Base-by-base conservation (phyloP, 2,113 vertebrate species). In the Chloropsis cyanopogon region DNA sequence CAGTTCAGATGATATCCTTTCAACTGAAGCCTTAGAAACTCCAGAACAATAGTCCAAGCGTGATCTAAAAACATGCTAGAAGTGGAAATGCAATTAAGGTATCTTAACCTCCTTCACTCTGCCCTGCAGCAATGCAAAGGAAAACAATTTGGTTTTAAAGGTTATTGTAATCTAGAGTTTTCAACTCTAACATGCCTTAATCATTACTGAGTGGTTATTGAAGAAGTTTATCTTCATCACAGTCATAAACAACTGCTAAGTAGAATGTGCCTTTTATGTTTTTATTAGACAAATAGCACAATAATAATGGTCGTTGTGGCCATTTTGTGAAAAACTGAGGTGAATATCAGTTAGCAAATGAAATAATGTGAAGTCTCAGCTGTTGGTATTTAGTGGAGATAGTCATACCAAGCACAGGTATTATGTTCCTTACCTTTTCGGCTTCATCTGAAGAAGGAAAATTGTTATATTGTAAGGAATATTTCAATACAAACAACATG, bases 71-170 rank as follows among this genome's bases (percentile, higher is more conserved):
- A 66, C 56, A 70, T 63, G 15, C 52, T 60, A 66, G 60, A 44
- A 95, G 64, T 93, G 20, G 52, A 86, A 96, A 96, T 94, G 75
- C 90, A 94, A 70, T 94, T 94, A 90, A 86, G 66, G 71, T 80
- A 52, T 61, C 64, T 90, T 72, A 79, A 82, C 89, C 5, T 31
- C 57, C 73, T 86, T 96, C 79, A 63, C 71, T 92, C 65, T 94
- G 77, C 92, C 96, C 91, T 96, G 81, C 88, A 96, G 95, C 88
- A 88, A 79, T 77, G 75, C 87, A 90, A 94, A 93, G 76, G 76
- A 80, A 96, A 95, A 95, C 82, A 86, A 73, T 95, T 88, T 86
- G 60, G 6, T 96, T 96, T 95, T 94, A 96, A 96, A 96, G 94
- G 79, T 92, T 96, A 94, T 90, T 92, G 90, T 93, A 88, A 90